Evolutionary conservation across 1,140 invertebrate species (phyloP), one percentile per base, ranked within the genome.

Genomic region (Drosophila mojavensis): DNA sequence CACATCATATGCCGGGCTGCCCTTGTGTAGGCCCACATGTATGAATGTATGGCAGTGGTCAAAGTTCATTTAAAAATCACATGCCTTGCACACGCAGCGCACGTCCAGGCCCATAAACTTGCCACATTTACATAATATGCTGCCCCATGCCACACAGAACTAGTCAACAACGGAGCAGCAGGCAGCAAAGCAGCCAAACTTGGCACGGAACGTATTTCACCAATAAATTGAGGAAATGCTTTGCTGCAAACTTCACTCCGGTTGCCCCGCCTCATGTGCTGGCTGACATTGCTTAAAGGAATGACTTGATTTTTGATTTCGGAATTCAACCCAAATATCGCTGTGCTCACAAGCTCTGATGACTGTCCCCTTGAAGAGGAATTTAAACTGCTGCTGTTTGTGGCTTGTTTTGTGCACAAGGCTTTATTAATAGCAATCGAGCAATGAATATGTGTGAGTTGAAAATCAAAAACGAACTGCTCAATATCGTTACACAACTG

Each of bases 201-300:
- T 79, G 76, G 68, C 83, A 79, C 72, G 62, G 62, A 86, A 77
- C 82, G 76, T 86, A 88, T 82, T 86, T 88, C 79, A 64, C 71
- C 82, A 88, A 88, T 86, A 86, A 88, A 88, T 86, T 79, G 81
- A 78, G 81, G 81, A 85, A 85, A 85, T 85, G 78, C 68, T 85
- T 75, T 74, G 74, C 62, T 62, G 20, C 62, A 51, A 63, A 17
- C 51, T 13, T 39, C 58, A 28, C 48, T 17, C 56, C 30, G 28
- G 6, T 36, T 56, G 45, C n/a, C 43, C 28, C 50, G 68, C 72
- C 60, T 62, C 63, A 56, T 72, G 60, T 75, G 36, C 78, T 75
- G 59, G 36, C 75, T 75, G 59, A 61, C 53, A 61, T 72, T 78
- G 67, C 60, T 81, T 76, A 76, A 85, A 63, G 70, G 65, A 73